Evolutionary conservation across 2,113 vertebrate genomes (phyloP), one percentile per base, ranked within the genome.

Genomic region (Esox niger): DNA sequence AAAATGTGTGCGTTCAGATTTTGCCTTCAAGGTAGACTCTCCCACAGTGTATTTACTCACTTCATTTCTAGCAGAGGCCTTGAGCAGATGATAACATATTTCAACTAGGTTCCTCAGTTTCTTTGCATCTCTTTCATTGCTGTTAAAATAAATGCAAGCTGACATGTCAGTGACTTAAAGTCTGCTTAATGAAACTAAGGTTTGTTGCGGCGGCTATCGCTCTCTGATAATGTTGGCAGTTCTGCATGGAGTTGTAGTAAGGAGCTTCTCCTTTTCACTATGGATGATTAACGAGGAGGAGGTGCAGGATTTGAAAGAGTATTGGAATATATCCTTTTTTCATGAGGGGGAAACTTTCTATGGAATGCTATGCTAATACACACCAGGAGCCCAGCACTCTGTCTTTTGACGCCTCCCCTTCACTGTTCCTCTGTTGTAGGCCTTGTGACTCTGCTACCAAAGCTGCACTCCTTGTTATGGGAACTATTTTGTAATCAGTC

Each of bases 181-280:
- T 7, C 6, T 52, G 46, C 47, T 35, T 70, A 62, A 54, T 70
- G 29, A 70, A 70, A 70, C 32, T n/a, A 62, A 8, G 27, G n/a
- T 32, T 69, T 49, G 38, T 21, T 2, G 5, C 25, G 25, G 10
- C 30, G 35, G 61, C 46, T 17, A 26, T n/a, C 20, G 11, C 59
- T 55, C 26, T 10, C 59, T 30, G 13, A 23, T n/a, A 15, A 30
- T 20, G 68, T 2, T 23, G 68, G 27, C 15, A 17, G 21, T 54
- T 52, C 47, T 2, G 47, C 47, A 52, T n/a, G 21, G 47, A 52
- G n/a, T 52, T 52, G 8, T 52, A 6, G n/a, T 26, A 58, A 23
- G 31, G 21, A 17, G 13, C 25, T 43, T 21, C 23, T 68, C 49
- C 20, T 20, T n/a, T 46, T 68, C 55, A 2, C 57, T 69, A 5